Percentiles rank a stretch among this genome's conserved stretches.
These are phyloP conservation scores for Strigamia transsilvanica DNA, from an alignment of 2,888 invertebrate species.

Conservation along the genomic window DNA sequence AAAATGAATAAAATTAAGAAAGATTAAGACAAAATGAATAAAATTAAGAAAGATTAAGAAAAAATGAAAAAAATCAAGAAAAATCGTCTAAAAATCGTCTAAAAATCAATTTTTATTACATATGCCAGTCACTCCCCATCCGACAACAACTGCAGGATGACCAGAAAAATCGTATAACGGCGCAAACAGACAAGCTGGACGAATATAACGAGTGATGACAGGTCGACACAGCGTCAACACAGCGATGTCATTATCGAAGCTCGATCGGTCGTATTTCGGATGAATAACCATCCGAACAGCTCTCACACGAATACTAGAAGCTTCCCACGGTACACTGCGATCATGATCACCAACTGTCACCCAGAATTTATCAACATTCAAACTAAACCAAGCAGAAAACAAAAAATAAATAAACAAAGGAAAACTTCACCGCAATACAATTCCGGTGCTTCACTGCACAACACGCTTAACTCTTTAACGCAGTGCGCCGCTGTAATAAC, in stretches of 20 bases:
- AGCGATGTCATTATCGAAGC: conserved; percentile 50
- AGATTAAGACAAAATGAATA: background rate
- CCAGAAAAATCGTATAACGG: conserved; percentile 1
- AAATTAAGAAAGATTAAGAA: background rate
- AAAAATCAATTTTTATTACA: conserved; percentile 9
- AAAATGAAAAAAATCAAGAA: too few relatives aligned
- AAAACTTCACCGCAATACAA: background rate
- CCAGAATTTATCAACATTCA: background rate
- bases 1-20: too few relatives aligned
- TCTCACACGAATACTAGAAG: background rate
- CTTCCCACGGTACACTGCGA: conserved; percentile 11
- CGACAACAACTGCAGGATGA: conserved; percentile 17
- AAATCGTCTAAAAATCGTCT: too few relatives aligned
- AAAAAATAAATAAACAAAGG: too few relatives aligned
- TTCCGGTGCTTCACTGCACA: background rate
- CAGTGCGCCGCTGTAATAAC: conserved; percentile 51
- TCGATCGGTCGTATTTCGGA: background rate
- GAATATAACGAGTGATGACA: conserved; percentile 26
- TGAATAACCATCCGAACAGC: background rate
- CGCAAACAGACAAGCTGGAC: conserved; percentile 28
- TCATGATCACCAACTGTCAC: conserved; percentile 53
- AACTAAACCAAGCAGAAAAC: background rate
- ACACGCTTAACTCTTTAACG: conserved; percentile 22
- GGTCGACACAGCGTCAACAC: conserved; percentile 17
- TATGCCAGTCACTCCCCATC: conserved; percentile 39